These are phyloP conservation scores for Ectropis grisescens DNA, from an alignment of 1,140 invertebrate genomes.

Conservation along the genomic window DNA sequence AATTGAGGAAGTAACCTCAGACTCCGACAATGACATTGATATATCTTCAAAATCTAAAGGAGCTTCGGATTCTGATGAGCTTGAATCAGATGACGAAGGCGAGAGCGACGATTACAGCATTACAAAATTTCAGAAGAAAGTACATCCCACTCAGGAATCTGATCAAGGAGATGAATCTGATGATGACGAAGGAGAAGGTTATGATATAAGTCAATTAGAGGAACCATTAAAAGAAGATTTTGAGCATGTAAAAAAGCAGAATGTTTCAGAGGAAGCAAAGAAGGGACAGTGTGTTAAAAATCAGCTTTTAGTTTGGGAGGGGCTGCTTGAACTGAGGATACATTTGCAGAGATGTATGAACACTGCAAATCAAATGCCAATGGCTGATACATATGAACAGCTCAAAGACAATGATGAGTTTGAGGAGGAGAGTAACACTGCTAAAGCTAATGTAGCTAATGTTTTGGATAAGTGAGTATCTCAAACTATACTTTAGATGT, in stretches of 20 bases:
- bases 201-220: conserved; percentile 61
- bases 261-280: conserved; percentile 75
- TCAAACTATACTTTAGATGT: no score
- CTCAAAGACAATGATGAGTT: conserved; percentile 69
- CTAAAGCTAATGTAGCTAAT: conserved; percentile 69
- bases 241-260: conserved; percentile 70
- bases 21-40: background rate
- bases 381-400: conserved; percentile 68
- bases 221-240: conserved; percentile 58
- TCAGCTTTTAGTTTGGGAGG: conserved; percentile 87
- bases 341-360: conserved; percentile 85
- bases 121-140: conserved; percentile 27
- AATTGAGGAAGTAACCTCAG: background rate
- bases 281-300: conserved; percentile 84
- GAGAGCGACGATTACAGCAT: conserved; percentile 49
- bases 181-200: conserved; percentile 48
- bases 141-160: conserved; percentile 17
- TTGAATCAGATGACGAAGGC: conserved; percentile 13
- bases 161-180: conserved; percentile 26
- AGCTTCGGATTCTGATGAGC: conserved; percentile 2
- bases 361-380: conserved; percentile 83
- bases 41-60: background rate
- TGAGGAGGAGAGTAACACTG: conserved; percentile 61
- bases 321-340: conserved; percentile 85
- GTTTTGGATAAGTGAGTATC: conserved; percentile 74